Base-by-base conservation (phyloP, 53 echinoderm and acorn worm genomes). In the Actinopyga echinites region DNA sequence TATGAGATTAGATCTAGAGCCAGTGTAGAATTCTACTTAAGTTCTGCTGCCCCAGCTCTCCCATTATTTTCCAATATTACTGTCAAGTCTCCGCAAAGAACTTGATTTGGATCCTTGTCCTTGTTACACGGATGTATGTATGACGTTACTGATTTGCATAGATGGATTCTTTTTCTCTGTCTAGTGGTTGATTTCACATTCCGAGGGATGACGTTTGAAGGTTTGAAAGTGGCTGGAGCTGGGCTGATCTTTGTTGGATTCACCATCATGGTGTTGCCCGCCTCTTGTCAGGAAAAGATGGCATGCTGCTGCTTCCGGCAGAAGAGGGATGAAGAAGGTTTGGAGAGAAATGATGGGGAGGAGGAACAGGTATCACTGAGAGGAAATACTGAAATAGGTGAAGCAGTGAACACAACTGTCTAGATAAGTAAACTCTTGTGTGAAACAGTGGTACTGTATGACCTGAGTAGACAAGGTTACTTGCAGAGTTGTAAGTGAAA, bases 181-280 rank as follows among this genome's bases (percentile, higher is more conserved):
- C 37, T 83, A 92, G 95, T 93, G 33, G 90, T 93, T 65, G 95
- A 95, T 65, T 88, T 64, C 23, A 67, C 84, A 10, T 88, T 92
- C 73, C 65, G 90, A 28, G 88, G 56, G 12, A 57, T 78, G 10
- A 32, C 78, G 2, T 88, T 90, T 20, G 90, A 86, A 4, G 35
- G 57, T 13, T 19, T 90, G 34, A 90, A 95, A 54, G 69, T 95
- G 34, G n/a, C 83, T 2, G 95, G 92, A 2, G 83, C 87, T 0
- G 36, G 80, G 25, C 80, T 95, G 43, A 95, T 95, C 83, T 78
- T 95, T 36, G 57, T 45, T 1, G 95, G 92, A 5, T 95, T 95
- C 84, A 28, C 90, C 56, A 42, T 95, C 75, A 92, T 95, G 95
- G 79, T 95, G 37, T 57, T 90, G 7, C 95, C 95, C 5, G 90